Conservation (phyloP, 1,140 invertebrate genomes). For the Aphaenogaster rudis region DNA sequence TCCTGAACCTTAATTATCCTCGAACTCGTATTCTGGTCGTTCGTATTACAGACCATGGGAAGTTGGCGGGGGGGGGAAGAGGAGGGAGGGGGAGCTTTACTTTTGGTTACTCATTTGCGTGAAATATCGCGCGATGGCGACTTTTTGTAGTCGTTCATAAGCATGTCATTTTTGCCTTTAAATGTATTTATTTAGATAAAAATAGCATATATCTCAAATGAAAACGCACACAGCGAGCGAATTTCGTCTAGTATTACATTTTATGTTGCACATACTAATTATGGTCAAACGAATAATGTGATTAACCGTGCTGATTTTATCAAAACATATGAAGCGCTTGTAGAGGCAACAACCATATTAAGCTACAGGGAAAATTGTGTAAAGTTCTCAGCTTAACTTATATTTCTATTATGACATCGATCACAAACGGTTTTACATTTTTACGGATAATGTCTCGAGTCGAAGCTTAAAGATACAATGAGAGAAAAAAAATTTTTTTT, state of each 20-base stretch:
- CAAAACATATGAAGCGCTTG: background rate
- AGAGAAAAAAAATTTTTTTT: background rate
- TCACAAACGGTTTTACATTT: background rate
- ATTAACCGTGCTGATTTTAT: slow-evolving; percentile 14
- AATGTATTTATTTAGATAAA: background rate
- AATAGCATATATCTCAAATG: background rate
- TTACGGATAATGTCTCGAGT: background rate
- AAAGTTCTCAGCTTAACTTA: background rate
- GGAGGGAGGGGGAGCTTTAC: background rate
- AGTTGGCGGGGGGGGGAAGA: background rate
- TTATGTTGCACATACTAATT: background rate
- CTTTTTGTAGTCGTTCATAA: slow-evolving; percentile 4
- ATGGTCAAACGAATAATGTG: background rate
- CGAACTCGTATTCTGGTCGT: slow-evolving; percentile 64
- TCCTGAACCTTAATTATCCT: slow-evolving; percentile 78
- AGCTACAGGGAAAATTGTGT: background rate
- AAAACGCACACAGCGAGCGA: background rate
- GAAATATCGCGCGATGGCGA: slow-evolving; percentile 9
- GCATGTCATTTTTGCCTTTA: background rate
- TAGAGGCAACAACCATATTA: background rate
- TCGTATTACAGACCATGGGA: slow-evolving; percentile 70
- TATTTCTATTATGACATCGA: background rate
- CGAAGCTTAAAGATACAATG: background rate
- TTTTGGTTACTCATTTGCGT: slow-evolving; percentile 26
- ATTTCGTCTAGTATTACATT: background rate